Evolutionary conservation across 2,113 vertebrate species (phyloP).

Genomic region (Colius striatus): DNA sequence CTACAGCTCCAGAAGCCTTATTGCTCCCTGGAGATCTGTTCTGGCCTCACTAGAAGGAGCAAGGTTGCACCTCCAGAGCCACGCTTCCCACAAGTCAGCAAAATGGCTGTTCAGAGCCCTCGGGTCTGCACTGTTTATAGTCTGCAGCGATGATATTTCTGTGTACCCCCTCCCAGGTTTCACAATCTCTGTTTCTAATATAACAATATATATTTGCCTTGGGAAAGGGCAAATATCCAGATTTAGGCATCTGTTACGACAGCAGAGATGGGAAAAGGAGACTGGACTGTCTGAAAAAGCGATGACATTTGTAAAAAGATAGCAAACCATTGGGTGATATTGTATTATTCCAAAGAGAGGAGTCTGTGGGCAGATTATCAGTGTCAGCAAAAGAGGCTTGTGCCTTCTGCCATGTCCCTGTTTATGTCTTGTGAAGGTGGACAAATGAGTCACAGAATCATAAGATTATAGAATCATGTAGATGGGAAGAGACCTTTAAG

Average conservation of each 20-base stretch:
- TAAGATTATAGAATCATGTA: background rate
- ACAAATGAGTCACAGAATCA: background rate
- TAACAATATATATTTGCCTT: background rate
- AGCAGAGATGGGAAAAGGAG: background rate
- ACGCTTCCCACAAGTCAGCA: accelerated
- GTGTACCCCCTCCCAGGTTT: background rate
- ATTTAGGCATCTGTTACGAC: accelerated
- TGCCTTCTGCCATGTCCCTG: background rate
- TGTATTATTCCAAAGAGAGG: background rate
- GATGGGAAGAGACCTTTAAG: background rate
- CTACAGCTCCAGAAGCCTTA: background rate
- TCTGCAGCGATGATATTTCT: background rate
- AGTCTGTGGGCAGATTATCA: background rate
- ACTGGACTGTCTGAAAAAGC: background rate
- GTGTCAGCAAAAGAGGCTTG: background rate
- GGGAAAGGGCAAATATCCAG: background rate
- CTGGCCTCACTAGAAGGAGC: background rate
- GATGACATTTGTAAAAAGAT: background rate
- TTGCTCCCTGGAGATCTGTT: background rate
- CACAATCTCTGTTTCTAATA: background rate
- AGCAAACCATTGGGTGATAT: accelerated
- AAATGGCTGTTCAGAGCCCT: background rate
- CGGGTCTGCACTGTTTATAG: background rate
- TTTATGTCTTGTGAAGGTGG: background rate
- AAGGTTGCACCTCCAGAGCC: accelerated